Evolutionary conservation across 2,888 invertebrate genomes (phyloP), one percentile per base, ranked within the genome.

Genomic region (Polyommatus iphigenia): DNA sequence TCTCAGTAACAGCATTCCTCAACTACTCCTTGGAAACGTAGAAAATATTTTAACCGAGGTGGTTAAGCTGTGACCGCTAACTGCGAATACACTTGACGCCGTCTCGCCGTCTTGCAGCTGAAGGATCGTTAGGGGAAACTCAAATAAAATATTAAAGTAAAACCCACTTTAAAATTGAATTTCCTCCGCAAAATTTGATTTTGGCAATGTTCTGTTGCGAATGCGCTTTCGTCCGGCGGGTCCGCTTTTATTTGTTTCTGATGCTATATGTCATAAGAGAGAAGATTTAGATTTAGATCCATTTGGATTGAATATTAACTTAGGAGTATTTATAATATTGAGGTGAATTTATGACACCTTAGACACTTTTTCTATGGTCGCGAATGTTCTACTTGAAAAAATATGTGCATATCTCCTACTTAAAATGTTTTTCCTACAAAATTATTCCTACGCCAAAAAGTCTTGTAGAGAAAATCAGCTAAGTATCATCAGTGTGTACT

Each of bases 91-190:
- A 73, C 78, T 78, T 41, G 59, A 57, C 59, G 73, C 59, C 78
- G 78, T 78, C 78, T 78, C 77, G 72, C 57, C 72, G 59, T 36
- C 72, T 54, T 78, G 78, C 73, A 59, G 41, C 59, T 78, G 73
- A 78, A 78, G 78, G 78, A 62, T 78, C 78, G 78, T 78, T 78
- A 78, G 59, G 29, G 67, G 18, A 67, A 67, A 67, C 67, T 32
- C 67, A 67, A 67, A 67, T 67, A 62, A 78, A 78, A 78, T 78
- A 78, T 73, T 41, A 75, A 57, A 73, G 57, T 41, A 71, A 77
- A 77, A 73, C 41, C 54, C 75, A 24, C 20, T 75, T 75, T 75
- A 75, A 54, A 75, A 75, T 75, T 75, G 54, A 24, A 75, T 54
- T 29, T 75, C 6, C 75, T 32, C 54, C 32, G 75, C 29, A 6